phyloP scores from a whole-genome alignment of 2,113 vertebrate genomes.

The Oncorhynchus nerka region DNA sequence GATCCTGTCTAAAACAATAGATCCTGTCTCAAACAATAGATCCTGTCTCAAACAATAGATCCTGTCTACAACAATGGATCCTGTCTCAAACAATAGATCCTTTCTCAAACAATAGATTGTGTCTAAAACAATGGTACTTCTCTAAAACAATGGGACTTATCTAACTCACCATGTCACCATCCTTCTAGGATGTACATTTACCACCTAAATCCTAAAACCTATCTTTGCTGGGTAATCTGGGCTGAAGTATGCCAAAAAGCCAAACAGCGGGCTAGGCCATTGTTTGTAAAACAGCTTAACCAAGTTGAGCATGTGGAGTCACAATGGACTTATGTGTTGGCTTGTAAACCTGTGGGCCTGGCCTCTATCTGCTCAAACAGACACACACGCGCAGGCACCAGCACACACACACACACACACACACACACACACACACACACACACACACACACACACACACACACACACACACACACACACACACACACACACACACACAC shows the following conservation, averaged over 20 bases:
- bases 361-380: no score
- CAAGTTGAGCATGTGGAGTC: constrained; percentile 61
- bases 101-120: no score
- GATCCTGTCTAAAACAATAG: no score
- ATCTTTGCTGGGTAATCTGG: constrained; percentile 67
- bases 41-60: no score
- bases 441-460: neutral
- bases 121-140: no score
- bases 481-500: neutral
- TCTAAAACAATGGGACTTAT: no score
- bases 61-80: no score
- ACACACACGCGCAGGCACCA: neutral
- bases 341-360: no score
- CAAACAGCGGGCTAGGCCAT: constrained; percentile 38
- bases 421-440: neutral
- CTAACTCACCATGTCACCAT: no score
- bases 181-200: constrained; percentile 20
- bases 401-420: neutral
- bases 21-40: no score
- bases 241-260: constrained; percentile 58
- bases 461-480: neutral
- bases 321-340: constrained; percentile 55
- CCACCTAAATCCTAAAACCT: constrained; percentile 70
- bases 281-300: constrained; percentile 41
- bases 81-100: no score